Conservation (phyloP, 2,797 vertebrate species). For the Tinamus major region DNA sequence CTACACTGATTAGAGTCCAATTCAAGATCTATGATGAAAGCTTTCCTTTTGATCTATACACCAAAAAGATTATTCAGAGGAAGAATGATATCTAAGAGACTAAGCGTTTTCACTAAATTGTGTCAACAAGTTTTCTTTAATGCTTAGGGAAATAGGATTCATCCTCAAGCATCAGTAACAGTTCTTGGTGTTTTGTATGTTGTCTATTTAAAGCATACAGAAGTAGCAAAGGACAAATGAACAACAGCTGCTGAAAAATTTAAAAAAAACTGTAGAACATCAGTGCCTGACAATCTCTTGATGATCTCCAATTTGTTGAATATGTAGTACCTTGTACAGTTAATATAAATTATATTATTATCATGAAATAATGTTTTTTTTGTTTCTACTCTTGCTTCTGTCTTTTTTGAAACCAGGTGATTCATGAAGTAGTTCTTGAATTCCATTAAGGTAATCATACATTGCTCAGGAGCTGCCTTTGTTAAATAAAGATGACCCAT, state of each 20-base stretch:
- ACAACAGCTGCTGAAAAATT: neutral
- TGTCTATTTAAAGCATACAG: slow-evolving; percentile 14
- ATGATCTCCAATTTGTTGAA: neutral
- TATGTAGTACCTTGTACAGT: neutral
- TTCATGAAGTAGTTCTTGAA: neutral
- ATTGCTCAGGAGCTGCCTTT: neutral
- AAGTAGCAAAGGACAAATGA: neutral
- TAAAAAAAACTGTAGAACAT: neutral
- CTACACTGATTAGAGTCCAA: slow-evolving; percentile 65
- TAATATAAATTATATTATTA: neutral
- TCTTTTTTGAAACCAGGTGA: neutral
- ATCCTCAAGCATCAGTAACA: neutral
- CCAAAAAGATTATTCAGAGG: slow-evolving; percentile 66
- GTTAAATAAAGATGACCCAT: slow-evolving; percentile 6
- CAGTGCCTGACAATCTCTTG: neutral
- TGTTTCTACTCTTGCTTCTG: neutral
- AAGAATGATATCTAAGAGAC: slow-evolving; percentile 49
- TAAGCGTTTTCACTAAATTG: slow-evolving; percentile 61
- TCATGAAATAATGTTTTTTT: rapidly evolving
- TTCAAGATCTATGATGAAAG: slow-evolving; percentile 61
- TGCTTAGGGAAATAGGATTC: slow-evolving; percentile 27
- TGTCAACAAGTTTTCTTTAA: slow-evolving; percentile 68
- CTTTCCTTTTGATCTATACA: slow-evolving; percentile 67
- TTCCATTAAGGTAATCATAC: neutral
- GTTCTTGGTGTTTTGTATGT: neutral